phyloP scores from a whole-genome alignment of 2,888 invertebrate species.

The Pyrgus malvae region DNA sequence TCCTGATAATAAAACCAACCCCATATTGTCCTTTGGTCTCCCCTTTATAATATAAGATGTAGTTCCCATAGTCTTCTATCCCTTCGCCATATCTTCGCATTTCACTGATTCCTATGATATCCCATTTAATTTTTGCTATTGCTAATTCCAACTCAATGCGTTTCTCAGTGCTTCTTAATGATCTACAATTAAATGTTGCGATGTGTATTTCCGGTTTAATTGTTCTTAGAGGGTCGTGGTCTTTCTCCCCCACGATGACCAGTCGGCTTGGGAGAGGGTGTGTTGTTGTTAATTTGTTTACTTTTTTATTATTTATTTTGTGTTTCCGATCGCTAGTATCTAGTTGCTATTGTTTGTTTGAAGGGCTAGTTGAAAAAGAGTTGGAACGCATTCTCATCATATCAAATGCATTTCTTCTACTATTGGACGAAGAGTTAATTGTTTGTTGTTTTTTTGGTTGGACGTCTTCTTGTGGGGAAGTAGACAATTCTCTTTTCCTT shows the following conservation, averaged over 20 bases:
- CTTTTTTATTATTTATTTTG: slow-evolving; percentile 27
- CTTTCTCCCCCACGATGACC: slow-evolving; percentile 33
- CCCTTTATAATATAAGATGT: not conserved
- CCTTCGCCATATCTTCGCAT: not conserved
- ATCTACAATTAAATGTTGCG: not conserved
- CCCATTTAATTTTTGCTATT: not conserved
- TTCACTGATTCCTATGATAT: not conserved
- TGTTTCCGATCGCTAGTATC: slow-evolving; percentile 32
- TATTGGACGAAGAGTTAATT: slow-evolving; percentile 23
- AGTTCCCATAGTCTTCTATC: not conserved
- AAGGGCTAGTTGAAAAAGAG: slow-evolving; percentile 31
- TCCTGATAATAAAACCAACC: not conserved
- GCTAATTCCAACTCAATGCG: not conserved
- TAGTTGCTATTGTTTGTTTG: slow-evolving; percentile 37
- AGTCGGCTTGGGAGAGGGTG: slow-evolving; percentile 29
- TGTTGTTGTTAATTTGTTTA: slow-evolving; percentile 11
- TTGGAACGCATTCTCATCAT: slow-evolving; percentile 33
- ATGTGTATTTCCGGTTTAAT: not conserved
- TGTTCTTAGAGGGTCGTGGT: slow-evolving; percentile 31
- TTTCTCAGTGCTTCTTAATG: not conserved
- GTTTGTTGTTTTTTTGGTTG: slow-evolving; percentile 31
- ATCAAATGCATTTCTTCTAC: slow-evolving; percentile 36
- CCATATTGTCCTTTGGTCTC: not conserved
- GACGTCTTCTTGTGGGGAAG: slow-evolving; percentile 21
- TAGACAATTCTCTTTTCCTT: slow-evolving; percentile 29